Percentiles rank a stretch among this genome's conserved stretches.
Conservation (phyloP, 1,140 invertebrate species). For the Eurosta solidaginis region DNA sequence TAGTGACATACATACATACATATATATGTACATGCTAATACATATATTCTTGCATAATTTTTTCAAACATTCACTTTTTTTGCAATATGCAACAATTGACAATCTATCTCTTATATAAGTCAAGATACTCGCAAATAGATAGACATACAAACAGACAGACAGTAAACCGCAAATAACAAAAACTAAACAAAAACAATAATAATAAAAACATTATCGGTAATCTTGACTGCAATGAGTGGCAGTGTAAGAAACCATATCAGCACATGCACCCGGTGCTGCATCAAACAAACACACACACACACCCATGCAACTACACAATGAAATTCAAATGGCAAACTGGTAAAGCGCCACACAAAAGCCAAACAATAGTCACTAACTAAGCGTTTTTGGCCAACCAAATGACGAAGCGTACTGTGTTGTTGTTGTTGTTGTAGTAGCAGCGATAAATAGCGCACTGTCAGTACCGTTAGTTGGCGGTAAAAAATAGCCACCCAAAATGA, state of each 20-base stretch:
- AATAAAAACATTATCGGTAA: conserved; percentile 27
- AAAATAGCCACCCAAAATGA: background rate
- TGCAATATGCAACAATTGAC: background rate
- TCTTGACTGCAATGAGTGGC: conserved; percentile 18
- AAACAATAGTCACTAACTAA: background rate
- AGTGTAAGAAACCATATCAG: conserved; percentile 25
- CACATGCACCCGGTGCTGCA: too few relatives aligned
- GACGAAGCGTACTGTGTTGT: too few relatives aligned
- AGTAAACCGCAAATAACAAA: background rate
- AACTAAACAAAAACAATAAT: background rate
- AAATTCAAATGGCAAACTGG: background rate
- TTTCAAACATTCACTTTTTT: background rate
- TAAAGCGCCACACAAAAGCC: conserved; percentile 11
- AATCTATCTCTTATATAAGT: conserved; percentile 1
- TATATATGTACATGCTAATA: too few relatives aligned
- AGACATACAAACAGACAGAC: too few relatives aligned
- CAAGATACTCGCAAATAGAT: too few relatives aligned
- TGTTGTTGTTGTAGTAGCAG: too few relatives aligned
- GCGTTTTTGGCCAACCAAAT: background rate
- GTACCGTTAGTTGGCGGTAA: background rate
- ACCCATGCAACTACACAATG: background rate
- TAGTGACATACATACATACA: too few relatives aligned
- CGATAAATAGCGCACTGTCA: too few relatives aligned
- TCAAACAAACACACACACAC: background rate
- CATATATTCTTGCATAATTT: background rate